Evolutionary conservation across 2,797 vertebrate species (phyloP).

Genomic region (Chelmon rostratus): DNA sequence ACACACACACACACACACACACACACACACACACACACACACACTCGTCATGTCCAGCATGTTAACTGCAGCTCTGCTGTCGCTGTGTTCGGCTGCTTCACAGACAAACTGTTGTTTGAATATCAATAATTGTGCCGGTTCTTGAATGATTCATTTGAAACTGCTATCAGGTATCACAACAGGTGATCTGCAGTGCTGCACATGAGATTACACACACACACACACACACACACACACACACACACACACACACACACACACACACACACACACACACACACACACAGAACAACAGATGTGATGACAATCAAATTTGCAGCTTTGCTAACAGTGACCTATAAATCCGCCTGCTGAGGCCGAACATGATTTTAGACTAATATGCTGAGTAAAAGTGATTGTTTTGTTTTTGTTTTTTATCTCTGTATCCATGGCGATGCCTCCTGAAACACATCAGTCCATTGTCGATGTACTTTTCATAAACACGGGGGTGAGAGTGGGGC

Average conservation of each 20-base stretch:
- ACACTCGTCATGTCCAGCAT: too few species aligned
- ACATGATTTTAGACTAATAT: background rate
- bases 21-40: too few species aligned
- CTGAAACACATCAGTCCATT: background rate
- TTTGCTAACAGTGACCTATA: background rate
- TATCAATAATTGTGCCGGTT: conserved; percentile 52
- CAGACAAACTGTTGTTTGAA: conserved; percentile 27
- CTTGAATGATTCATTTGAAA: conserved; percentile 6
- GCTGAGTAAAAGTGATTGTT: background rate
- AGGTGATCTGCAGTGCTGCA: conserved; percentile 8
- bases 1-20: too few species aligned
- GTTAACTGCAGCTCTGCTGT: background rate
- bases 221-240: background rate
- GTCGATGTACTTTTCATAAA: too few species aligned
- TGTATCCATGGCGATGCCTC: background rate
- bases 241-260: background rate
- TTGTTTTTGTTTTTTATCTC: background rate
- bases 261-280: background rate
- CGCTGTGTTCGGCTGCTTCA: background rate
- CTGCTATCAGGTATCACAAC: conserved; percentile 30
- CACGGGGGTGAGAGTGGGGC: too few species aligned
- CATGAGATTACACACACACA: background rate
- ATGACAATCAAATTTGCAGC: background rate
- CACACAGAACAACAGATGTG: background rate
- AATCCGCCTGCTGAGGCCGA: background rate